These are phyloP conservation scores for Aphelinus atriplicis DNA, from an alignment of 1,140 invertebrate species.

Conservation along the genomic window DNA sequence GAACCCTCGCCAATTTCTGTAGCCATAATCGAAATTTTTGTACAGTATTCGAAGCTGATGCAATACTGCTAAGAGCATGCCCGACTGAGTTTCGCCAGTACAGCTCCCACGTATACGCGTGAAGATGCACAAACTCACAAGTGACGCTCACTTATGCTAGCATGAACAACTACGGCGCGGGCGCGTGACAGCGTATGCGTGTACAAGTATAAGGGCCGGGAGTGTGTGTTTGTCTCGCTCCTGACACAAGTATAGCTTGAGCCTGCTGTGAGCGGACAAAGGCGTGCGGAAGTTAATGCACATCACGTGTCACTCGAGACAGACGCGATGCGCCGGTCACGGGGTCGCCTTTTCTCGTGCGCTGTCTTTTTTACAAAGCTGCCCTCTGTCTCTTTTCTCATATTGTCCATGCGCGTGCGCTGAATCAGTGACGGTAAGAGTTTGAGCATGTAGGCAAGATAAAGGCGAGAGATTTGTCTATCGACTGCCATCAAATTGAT, in stretches of 20 bases:
- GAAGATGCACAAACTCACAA: slow-evolving; percentile 1
- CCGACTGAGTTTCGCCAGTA: too few relatives aligned
- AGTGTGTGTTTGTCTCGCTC: background rate
- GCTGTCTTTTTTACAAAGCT: background rate
- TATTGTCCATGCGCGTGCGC: background rate
- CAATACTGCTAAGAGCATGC: too few relatives aligned
- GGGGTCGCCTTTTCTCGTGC: slow-evolving; percentile 19
- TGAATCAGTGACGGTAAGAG: background rate
- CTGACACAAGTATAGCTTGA: background rate
- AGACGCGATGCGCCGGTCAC: slow-evolving; percentile 2
- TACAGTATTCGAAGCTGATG: too few relatives aligned
- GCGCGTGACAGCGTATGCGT: background rate
- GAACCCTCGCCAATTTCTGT: too few relatives aligned
- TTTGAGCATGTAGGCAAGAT: background rate
- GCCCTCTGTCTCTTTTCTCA: background rate
- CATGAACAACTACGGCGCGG: background rate
- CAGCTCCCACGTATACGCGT: too few relatives aligned
- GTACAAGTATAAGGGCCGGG: background rate
- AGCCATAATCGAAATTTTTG: too few relatives aligned
- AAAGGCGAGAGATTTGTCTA: background rate
- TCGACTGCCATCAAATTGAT: too few relatives aligned
- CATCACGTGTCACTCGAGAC: slow-evolving; percentile 25
- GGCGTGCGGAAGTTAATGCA: slow-evolving; percentile 26
- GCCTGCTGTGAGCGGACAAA: slow-evolving; percentile 4
- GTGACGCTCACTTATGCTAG: background rate